Conservation (phyloP, 2,888 invertebrate genomes). For the Acanthococcus lagerstroemiae region DNA sequence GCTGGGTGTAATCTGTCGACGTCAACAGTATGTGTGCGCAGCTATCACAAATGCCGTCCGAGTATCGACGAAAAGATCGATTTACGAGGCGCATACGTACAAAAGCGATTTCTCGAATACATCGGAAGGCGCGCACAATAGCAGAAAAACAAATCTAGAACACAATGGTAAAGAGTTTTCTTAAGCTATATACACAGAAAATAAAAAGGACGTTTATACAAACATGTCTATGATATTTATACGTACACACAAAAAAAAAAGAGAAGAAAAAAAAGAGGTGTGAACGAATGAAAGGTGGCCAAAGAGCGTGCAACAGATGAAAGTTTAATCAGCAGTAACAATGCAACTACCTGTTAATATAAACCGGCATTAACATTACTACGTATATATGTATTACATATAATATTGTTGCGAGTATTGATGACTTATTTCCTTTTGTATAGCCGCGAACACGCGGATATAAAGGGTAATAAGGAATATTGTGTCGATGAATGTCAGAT, state of each 20-base stretch:
- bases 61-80: no score
- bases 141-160: no score
- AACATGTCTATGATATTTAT: no score
- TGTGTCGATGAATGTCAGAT: constrained; percentile 25
- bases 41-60: no score
- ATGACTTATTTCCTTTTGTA: constrained; percentile 9
- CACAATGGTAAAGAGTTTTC: no score
- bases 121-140: no score
- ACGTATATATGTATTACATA: background rate
- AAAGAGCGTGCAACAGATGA: constrained; percentile 6
- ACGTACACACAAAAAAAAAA: background rate
- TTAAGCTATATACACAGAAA: no score
- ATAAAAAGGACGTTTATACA: no score
- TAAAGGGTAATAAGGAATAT: constrained; percentile 25
- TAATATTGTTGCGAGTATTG: constrained; percentile 6
- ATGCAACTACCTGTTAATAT: constrained; percentile 23
- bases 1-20: no score
- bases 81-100: no score
- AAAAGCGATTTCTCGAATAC: no score
- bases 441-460: background rate
- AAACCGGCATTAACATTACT: constrained; percentile 14
- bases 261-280: background rate
- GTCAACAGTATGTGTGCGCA: no score
- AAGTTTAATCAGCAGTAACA: constrained; percentile 24
- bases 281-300: background rate